Conservation (phyloP, 2,113 vertebrate species). For the Hypanus sabinus region DNA sequence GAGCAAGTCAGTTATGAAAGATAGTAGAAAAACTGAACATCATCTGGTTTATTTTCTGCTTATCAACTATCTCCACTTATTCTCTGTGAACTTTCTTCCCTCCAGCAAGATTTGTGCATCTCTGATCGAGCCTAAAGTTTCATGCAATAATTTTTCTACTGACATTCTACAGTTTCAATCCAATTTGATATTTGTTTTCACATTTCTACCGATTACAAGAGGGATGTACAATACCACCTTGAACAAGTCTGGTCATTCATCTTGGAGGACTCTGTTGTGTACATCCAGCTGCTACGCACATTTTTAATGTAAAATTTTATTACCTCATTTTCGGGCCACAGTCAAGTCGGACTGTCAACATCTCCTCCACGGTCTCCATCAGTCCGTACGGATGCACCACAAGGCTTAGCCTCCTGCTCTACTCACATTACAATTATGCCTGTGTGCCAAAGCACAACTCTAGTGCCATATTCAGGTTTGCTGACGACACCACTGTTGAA, state of each 20-base stretch:
- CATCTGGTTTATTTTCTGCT: background rate
- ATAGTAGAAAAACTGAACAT: background rate
- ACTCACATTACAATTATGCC: too few species aligned
- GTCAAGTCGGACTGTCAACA: too few species aligned
- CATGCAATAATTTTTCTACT: background rate
- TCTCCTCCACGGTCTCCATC: too few species aligned
- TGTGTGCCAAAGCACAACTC: too few species aligned
- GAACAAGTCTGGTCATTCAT: background rate
- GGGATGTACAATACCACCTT: background rate
- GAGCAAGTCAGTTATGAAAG: background rate
- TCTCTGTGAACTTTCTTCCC: background rate
- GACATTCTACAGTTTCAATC: background rate
- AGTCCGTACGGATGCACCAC: too few species aligned
- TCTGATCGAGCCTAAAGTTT: background rate
- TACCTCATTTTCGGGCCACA: too few species aligned
- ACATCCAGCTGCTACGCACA: background rate
- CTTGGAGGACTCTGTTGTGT: background rate
- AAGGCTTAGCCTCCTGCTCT: too few species aligned
- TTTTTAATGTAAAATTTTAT: background rate
- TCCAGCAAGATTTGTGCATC: background rate
- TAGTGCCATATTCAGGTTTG: too few species aligned
- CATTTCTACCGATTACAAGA: background rate
- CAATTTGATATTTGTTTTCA: background rate
- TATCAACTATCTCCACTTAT: background rate
- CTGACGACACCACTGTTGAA: too few species aligned